Conservation (phyloP, 1,140 invertebrate species). For the Aphis gossypii region DNA sequence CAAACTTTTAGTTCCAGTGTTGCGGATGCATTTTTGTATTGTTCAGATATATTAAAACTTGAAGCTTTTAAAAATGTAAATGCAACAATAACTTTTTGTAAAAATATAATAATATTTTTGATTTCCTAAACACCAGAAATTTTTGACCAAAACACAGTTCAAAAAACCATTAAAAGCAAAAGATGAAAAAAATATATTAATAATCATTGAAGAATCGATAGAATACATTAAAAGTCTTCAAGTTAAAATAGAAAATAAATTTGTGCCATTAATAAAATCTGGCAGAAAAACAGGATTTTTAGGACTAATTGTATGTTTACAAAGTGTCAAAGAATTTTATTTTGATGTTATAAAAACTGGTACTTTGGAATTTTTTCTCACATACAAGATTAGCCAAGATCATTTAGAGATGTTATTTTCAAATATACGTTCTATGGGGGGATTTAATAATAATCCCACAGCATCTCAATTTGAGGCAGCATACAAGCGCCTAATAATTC, state of each 20-base stretch:
- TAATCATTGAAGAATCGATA: background rate
- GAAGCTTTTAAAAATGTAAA: constrained; percentile 24
- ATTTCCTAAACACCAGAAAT: constrained; percentile 48
- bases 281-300: background rate
- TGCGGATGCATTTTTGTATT: constrained; percentile 28
- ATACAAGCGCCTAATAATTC: background rate
- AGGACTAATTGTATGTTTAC: background rate
- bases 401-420: background rate
- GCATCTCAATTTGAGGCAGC: background rate
- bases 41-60: constrained; percentile 23
- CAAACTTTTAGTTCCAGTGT: constrained; percentile 59
- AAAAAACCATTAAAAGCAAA: constrained; percentile 37
- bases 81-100: constrained; percentile 37
- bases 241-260: background rate
- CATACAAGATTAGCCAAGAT: background rate
- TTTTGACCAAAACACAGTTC: background rate
- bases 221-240: constrained; percentile 9
- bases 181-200: constrained; percentile 21
- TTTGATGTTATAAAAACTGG: background rate
- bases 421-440: constrained; percentile 6
- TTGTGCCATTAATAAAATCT: background rate
- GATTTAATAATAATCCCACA: background rate
- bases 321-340: constrained; percentile 5
- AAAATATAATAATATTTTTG: constrained; percentile 56
- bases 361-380: background rate